A percentile compares a stretch with the other conserved stretches of the same genome.
Conservation (phyloP, 2,113 vertebrate genomes). For the Empidonax alnorum region DNA sequence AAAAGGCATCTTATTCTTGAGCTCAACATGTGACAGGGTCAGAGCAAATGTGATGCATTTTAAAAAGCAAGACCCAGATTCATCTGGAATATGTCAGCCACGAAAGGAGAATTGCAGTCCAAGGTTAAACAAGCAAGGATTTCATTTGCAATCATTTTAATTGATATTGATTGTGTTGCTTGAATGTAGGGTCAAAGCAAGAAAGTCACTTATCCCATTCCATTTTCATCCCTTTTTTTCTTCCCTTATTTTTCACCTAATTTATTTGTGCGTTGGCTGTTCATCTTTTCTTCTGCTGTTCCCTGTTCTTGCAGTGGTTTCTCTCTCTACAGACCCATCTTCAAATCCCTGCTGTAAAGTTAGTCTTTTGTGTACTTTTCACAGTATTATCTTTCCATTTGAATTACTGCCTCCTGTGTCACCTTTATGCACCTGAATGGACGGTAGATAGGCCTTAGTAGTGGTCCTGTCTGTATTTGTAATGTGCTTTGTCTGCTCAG, state of each 20-base stretch:
- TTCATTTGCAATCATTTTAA: constrained; percentile 61
- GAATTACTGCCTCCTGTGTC: not conserved
- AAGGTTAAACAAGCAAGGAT: constrained; percentile 63
- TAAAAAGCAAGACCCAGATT: not conserved
- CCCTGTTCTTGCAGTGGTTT: not conserved
- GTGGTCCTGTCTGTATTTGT: not conserved
- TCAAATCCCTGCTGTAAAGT: not conserved
- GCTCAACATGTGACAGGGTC: constrained; percentile 7
- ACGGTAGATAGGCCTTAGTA: not conserved
- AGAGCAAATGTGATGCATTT: constrained; percentile 13
- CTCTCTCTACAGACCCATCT: not conserved
- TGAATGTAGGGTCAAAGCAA: constrained; percentile 8
- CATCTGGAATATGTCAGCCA: constrained; percentile 49
- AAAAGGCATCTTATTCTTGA: constrained; percentile 24
- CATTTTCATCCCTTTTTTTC: not conserved
- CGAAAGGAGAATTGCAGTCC: constrained; percentile 23
- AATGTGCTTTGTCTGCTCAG: not conserved
- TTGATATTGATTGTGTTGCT: constrained; percentile 41
- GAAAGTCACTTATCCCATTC: not conserved
- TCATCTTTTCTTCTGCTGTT: not conserved
- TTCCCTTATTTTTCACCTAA: not conserved
- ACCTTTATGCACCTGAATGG: not conserved
- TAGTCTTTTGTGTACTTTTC: not conserved
- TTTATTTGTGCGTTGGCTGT: not conserved
- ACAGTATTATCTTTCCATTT: not conserved